Evolutionary conservation across 2,888 invertebrate species (phyloP).

Genomic region (Pyrrhosoma nymphula): DNA sequence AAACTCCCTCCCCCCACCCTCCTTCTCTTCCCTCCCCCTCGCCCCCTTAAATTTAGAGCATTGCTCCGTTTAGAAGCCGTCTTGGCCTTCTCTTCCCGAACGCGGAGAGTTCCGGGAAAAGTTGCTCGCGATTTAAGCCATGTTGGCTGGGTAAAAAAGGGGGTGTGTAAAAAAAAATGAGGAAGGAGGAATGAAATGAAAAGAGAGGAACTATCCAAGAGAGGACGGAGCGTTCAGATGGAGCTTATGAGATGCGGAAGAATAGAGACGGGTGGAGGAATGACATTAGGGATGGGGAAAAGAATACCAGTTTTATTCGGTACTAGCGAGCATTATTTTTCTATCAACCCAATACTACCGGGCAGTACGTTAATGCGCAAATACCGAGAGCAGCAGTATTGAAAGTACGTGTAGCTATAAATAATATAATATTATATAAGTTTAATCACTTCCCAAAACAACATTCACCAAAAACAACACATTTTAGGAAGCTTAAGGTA

Average conservation of each 20-base stretch:
- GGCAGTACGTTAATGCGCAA: no score
- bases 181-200: background rate
- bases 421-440: no score
- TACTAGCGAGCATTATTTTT: no score
- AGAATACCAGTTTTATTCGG: no score
- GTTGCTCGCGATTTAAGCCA: background rate
- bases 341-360: no score
- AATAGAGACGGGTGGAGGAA: background rate
- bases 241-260: background rate
- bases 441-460: no score
- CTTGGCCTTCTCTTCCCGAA: background rate
- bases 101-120: background rate
- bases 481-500: no score
- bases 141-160: background rate
- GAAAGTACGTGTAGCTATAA: no score
- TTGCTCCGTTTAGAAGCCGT: background rate
- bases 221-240: background rate
- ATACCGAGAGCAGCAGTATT: no score
- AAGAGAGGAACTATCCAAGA: background rate
- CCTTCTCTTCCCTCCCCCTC: no score
- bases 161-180: background rate
- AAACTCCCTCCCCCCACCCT: background rate
- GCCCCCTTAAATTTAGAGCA: background rate
- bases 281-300: no score
- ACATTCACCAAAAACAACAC: no score